These are phyloP conservation scores for Karalla daura DNA, from an alignment of 2,797 vertebrate species.

Conservation along the genomic window DNA sequence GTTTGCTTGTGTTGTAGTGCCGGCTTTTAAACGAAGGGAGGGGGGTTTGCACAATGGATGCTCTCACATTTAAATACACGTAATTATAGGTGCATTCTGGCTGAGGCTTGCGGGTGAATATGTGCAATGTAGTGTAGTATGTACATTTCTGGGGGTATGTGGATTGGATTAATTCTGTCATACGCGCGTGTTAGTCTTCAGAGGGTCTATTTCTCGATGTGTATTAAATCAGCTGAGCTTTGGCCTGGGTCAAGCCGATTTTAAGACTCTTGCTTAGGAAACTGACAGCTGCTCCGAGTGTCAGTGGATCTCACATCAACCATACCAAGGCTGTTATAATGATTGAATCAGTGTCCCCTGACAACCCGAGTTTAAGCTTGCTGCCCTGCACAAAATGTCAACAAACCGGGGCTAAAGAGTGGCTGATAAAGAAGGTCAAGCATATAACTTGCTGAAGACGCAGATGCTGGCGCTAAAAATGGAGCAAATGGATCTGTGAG, in stretches of 20 bases:
- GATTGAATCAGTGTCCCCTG: not conserved
- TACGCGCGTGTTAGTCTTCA: constrained; percentile 1
- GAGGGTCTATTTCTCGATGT: constrained; percentile 11
- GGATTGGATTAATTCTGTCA: constrained; percentile 26
- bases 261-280: constrained; percentile 22
- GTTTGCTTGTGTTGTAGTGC: constrained; percentile 46
- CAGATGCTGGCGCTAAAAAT: not conserved
- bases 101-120: constrained; percentile 13
- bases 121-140: constrained; percentile 24
- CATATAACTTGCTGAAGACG: not conserved
- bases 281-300: constrained; percentile 17
- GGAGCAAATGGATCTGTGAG: not conserved
- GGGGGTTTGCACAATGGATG: constrained; percentile 29
- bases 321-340: constrained; percentile 7
- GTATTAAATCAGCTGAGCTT: constrained; percentile 15
- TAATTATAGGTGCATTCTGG: constrained; percentile 29
- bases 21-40: constrained; percentile 34
- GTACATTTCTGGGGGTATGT: constrained; percentile 20
- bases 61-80: not conserved
- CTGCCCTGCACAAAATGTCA: not conserved
- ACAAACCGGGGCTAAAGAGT: not conserved
- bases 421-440: not conserved
- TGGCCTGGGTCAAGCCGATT: constrained; percentile 9
- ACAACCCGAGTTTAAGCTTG: not conserved
- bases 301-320: constrained; percentile 29